Percentiles rank a stretch among this genome's conserved stretches.
Conservation (phyloP, 2,797 vertebrate species). For the Sebastes hubbsi region DNA sequence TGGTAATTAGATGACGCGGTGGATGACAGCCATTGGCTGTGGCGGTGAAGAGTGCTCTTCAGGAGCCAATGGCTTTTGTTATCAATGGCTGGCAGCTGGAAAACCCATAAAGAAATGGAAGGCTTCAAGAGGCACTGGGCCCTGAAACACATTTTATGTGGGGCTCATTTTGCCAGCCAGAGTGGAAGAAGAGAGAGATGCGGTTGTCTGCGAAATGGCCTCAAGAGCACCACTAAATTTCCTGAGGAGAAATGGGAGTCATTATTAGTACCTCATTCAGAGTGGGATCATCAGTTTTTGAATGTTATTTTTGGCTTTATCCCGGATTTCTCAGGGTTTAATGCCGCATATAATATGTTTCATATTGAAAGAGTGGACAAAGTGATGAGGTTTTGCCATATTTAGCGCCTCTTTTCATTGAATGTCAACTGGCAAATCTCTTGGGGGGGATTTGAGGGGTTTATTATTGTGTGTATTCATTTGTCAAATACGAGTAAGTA, state of each 20-base stretch:
- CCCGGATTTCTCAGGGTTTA: slow-evolving; percentile 32
- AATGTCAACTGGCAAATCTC: slow-evolving; percentile 40
- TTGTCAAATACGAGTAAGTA: slow-evolving; percentile 36
- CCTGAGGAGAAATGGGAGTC: slow-evolving; percentile 61
- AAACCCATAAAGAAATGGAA: slow-evolving; percentile 75
- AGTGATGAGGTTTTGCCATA: slow-evolving; percentile 28
- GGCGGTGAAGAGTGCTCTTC: slow-evolving; percentile 69
- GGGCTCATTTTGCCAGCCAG: slow-evolving; percentile 64
- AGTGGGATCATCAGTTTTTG: slow-evolving; percentile 44
- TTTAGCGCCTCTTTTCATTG: slow-evolving; percentile 32
- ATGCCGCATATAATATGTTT: slow-evolving; percentile 24
- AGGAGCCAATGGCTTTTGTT: slow-evolving; percentile 79
- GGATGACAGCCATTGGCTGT: slow-evolving; percentile 77
- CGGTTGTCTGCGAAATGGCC: slow-evolving; percentile 64
- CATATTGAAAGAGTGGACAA: slow-evolving; percentile 26
- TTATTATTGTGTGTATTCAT: slow-evolving; percentile 39
- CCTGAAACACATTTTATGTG: slow-evolving; percentile 72
- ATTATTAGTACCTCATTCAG: slow-evolving; percentile 62
- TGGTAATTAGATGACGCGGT: slow-evolving; percentile 68
- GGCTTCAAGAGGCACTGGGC: slow-evolving; percentile 70
- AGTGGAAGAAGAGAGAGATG: slow-evolving; percentile 69
- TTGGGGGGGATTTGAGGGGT: slow-evolving; percentile 26
- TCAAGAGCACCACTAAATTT: slow-evolving; percentile 60
- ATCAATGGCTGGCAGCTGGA: slow-evolving; percentile 80
- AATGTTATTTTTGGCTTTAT: slow-evolving; percentile 51